Base-by-base conservation (phyloP, 2,888 invertebrate genomes). In the Ommatoiulus sabulosus region DNA sequence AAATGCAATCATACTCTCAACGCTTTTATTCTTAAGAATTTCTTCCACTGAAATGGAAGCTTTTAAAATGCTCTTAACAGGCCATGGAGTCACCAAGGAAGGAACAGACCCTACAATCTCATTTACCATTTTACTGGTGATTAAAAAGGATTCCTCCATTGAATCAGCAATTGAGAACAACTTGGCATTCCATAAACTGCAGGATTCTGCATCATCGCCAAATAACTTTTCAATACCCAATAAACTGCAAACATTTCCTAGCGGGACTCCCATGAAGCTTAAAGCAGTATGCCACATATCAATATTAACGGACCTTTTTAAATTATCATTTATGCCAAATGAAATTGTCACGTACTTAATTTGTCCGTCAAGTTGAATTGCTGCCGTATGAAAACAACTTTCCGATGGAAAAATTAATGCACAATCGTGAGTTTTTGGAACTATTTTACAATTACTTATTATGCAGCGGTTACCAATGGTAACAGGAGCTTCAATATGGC, bases 361-460 rank as follows among this genome's bases (percentile, higher is more conserved):
- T 10, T 17, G 17, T 10, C 46, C 89, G n/a, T 87, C 88, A 1
- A 87, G 24, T 44, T 87, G 87, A 3, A 91, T 88, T 35, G 90
- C 89, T 17, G 90, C 90, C 8, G 91, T 91, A 88, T 91, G 91
- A 12, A 91, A 85, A 35, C 91, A 88, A 12, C 89, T 90, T 24
- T 89, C 80, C n/a, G 90, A 86, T 5, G 91, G 91, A 63, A 91
- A 44, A 46, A 85, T 17, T n/a, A 85, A 44, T 17, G 1, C 8
- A 7, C 10, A 10, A 6, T 44, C 17, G n/a, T 10, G 7, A 10
- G 17, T 20, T 24, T 7, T 44, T 3, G 85, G 85, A 85, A 44
- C 7, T 4, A 90, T 24, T 20, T 91, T 90, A 90, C 93, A 93
- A 90, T 92, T 92, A 89, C 92, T 93, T 57, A 93, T 46, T 52